Base-by-base conservation (phyloP, 2,888 invertebrate species). In the Junonia oenone region DNA sequence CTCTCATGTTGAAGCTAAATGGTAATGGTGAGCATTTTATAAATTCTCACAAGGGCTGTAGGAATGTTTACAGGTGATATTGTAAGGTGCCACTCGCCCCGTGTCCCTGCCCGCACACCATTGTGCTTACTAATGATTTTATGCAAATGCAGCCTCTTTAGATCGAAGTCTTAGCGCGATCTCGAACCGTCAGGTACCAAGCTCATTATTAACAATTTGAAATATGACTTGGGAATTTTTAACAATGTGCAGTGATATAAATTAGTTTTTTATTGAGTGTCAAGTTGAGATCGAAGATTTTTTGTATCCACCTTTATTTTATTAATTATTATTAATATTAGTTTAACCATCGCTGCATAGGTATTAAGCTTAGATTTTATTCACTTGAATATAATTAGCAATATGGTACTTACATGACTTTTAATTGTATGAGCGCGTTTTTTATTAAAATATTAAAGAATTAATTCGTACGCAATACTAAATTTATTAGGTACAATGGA, bases 81-180 rank as follows among this genome's bases (percentile, higher is more conserved):
- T 81, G 78, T 82, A 80, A 81, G 82, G 81, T 83, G 86, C 81
- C 80, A 76, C 76, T 84, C 80, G 75, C 72, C 72, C 76, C 85
- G 79, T 88, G 87, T 89, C 89, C 87, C 87, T 85, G 83, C 85
- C 79, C 80, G 86, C 76, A 75, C 82, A 81, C 86, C 89, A 89
- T 90, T 90, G 90, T 90, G 90, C 88, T 89, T 88, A 86, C 90
- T 90, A 89, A 90, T 89, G 90, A 90, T 89, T 90, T 90, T 90
- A 90, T 90, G 90, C 90, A 90, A 89, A 90, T 90, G 90, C 82
- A 89, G 77, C 81, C 87, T 88, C 88, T 89, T 89, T 86, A 89
- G 89, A 90, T 89, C 87, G 88, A 84, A 87, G 88, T 86, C 89
- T 88, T 90, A 89, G 86, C 86, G 89, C 88, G 89, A 89, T 88